Percentiles rank a stretch among this genome's conserved stretches.
Conservation (phyloP, 2,888 invertebrate genomes). For the Bibio marci region DNA sequence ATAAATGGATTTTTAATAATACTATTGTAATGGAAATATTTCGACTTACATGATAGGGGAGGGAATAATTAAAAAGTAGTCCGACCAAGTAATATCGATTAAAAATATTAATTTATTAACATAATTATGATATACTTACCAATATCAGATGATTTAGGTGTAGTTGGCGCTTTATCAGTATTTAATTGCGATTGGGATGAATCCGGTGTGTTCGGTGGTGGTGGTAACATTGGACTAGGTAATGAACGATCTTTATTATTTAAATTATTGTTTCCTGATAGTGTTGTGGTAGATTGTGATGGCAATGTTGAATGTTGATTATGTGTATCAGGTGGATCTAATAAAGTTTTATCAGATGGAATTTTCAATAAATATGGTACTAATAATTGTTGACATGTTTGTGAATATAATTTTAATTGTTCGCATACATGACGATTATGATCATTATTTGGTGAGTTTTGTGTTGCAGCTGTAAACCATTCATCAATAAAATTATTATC, state of each 20-base stretch:
- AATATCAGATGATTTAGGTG: constrained; percentile 33
- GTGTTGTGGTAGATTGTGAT: constrained; percentile 10
- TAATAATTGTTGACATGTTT: constrained; percentile 56
- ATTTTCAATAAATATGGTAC: constrained; percentile 60
- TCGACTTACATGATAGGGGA: too few species aligned
- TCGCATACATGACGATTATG: constrained; percentile 62
- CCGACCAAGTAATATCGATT: too few species aligned
- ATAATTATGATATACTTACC: constrained; percentile 15
- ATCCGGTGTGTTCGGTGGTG: constrained; percentile 32
- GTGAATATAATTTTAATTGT: constrained; percentile 74
- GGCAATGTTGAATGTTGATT: constrained; percentile 14
- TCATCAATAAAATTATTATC: constrained; percentile 52
- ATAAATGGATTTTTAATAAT: too few species aligned
- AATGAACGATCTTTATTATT: constrained; percentile 24
- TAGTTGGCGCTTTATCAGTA: constrained; percentile 34
- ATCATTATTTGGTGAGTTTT: too few species aligned
- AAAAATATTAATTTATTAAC: too few species aligned
- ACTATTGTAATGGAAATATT: too few species aligned
- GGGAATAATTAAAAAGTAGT: too few species aligned
- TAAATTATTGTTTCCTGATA: constrained; percentile 9
- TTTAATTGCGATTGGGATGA: constrained; percentile 12
- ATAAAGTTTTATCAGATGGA: constrained; percentile 52
- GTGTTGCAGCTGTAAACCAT: constrained; percentile 48
- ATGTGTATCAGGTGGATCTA: constrained; percentile 43
- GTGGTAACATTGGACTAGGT: constrained; percentile 39